phyloP scores from a whole-genome alignment of 2,888 invertebrate species.

The Muschampia plurimacula region DNA sequence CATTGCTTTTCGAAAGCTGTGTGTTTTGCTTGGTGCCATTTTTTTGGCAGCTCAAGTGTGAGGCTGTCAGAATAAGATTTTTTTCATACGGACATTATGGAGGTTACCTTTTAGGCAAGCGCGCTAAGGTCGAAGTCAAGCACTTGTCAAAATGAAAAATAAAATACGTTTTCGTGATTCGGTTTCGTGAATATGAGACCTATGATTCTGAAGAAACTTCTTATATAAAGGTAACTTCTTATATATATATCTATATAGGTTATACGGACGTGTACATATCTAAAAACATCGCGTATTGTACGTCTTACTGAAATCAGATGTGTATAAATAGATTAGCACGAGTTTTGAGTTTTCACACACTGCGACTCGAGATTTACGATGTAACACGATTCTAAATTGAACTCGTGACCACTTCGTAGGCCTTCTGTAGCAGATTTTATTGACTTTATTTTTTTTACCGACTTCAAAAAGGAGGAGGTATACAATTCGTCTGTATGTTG shows the following conservation, averaged over 20 bases:
- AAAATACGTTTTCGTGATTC: no score
- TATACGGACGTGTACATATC: neutral
- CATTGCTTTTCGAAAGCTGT: no score
- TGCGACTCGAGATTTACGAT: slow-evolving; percentile 50
- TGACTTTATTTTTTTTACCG: neutral
- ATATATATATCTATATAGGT: neutral
- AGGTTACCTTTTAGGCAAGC: no score
- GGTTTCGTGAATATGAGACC: neutral
- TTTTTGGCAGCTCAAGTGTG: no score
- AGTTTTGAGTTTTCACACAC: slow-evolving; percentile 63
- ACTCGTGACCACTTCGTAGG: slow-evolving; percentile 4
- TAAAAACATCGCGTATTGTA: slow-evolving; percentile 13
- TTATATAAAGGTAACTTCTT: no score
- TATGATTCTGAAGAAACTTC: neutral
- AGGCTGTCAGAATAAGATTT: no score
- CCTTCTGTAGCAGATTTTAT: neutral
- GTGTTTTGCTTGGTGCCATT: no score
- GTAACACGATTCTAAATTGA: slow-evolving; percentile 35
- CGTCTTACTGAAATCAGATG: slow-evolving; percentile 66
- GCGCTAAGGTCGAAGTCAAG: no score
- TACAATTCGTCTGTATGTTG: no score
- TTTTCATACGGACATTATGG: no score
- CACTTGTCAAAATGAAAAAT: no score
- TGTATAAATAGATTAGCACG: slow-evolving; percentile 70
- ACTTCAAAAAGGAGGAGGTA: no score